These are phyloP conservation scores for Hydrochoerus hydrochaeris DNA, from an alignment of 2,113 vertebrate genomes.

Conservation along the genomic window DNA sequence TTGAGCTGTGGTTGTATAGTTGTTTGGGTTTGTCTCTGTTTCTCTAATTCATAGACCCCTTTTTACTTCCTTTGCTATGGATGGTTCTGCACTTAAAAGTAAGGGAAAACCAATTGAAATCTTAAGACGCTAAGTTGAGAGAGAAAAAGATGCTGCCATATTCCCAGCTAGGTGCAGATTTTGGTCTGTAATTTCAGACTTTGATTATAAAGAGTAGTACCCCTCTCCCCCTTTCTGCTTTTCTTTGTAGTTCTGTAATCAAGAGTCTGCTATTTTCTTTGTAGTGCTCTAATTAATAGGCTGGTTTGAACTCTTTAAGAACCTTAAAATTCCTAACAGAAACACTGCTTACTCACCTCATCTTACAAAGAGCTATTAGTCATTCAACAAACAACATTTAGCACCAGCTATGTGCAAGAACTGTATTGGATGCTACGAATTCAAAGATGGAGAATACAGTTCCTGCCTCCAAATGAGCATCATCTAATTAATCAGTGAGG, in stretches of 20 bases:
- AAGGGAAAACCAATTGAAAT: slow-evolving; percentile 56
- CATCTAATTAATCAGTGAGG: not conserved
- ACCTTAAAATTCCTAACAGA: slow-evolving; percentile 39
- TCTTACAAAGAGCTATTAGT: slow-evolving; percentile 30
- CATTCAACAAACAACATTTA: slow-evolving; percentile 21
- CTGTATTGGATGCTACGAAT: not conserved
- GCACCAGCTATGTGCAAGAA: not conserved
- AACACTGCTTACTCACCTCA: slow-evolving; percentile 6
- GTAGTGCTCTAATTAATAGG: slow-evolving; percentile 51
- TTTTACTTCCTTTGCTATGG: slow-evolving; percentile 40
- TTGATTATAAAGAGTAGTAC: slow-evolving; percentile 56
- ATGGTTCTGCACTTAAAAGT: slow-evolving; percentile 22
- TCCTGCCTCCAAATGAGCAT: not conserved
- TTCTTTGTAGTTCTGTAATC: slow-evolving; percentile 62
- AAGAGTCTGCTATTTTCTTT: slow-evolving; percentile 41
- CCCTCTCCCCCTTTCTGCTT: not conserved
- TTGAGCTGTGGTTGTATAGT: not conserved
- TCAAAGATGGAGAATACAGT: not conserved
- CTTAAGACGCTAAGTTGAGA: slow-evolving; percentile 50
- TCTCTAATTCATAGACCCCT: slow-evolving; percentile 29
- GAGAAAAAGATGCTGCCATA: slow-evolving; percentile 46
- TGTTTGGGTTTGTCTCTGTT: slow-evolving; percentile 33
- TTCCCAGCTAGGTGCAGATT: slow-evolving; percentile 15
- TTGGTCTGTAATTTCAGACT: slow-evolving; percentile 61
- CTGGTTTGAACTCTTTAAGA: slow-evolving; percentile 47